Evolutionary conservation across 1,140 invertebrate species (phyloP).

Genomic region (Dysdera silvatica): DNA sequence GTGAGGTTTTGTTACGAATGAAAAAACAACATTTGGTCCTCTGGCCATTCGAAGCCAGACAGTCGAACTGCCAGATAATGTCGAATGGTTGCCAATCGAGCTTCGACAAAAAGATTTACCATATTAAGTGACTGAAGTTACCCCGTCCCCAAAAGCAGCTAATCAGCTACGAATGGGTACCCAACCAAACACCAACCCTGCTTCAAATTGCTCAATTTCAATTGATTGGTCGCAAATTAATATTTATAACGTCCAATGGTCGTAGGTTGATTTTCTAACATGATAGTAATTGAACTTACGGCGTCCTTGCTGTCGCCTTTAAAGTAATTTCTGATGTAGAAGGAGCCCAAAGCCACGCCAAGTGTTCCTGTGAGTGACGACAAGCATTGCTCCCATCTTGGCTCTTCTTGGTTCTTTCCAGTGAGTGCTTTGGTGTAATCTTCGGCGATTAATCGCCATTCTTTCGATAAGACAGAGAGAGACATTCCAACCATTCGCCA

Average conservation of each 20-base stretch:
- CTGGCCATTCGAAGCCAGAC: no score
- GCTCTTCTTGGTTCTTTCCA: constrained; percentile 40
- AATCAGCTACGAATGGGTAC: neutral
- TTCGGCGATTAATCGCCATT: constrained; percentile 59
- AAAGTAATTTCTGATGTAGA: constrained; percentile 49
- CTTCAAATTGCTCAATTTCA: neutral
- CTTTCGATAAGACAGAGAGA: constrained; percentile 63
- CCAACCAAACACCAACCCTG: neutral
- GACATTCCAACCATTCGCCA: constrained; percentile 66
- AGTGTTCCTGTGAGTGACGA: constrained; percentile 40
- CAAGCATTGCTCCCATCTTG: constrained; percentile 39
- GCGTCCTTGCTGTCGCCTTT: constrained; percentile 46
- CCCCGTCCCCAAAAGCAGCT: neutral
- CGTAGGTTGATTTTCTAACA: neutral
- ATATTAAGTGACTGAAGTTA: neutral
- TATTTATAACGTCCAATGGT: neutral
- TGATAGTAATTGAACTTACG: constrained; percentile 36
- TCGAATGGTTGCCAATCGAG: no score
- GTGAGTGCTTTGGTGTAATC: constrained; percentile 61
- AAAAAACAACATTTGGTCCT: no score
- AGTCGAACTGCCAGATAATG: no score
- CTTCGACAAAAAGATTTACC: neutral
- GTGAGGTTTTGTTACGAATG: no score
- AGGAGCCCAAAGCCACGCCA: constrained; percentile 46
- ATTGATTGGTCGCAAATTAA: neutral